Percentiles rank a stretch among this genome's conserved stretches.
Evolutionary conservation across 2,888 invertebrate genomes (phyloP).

Genomic region (Caenorhabditis angaria): DNA sequence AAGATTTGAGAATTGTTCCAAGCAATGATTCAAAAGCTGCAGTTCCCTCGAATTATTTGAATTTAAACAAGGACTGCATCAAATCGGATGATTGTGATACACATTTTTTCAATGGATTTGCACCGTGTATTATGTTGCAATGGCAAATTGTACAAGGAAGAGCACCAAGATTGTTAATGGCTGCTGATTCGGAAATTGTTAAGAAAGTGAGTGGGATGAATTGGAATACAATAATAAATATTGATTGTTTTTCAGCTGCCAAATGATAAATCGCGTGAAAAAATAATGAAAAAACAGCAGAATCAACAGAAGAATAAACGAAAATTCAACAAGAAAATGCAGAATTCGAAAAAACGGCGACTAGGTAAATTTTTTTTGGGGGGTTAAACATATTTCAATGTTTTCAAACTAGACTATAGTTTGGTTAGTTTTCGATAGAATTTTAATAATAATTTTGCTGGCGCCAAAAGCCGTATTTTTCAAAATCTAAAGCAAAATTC

Average conservation of each 20-base stretch:
- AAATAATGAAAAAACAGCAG: neutral
- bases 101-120: slow-evolving; percentile 32
- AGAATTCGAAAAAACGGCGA: too few species aligned
- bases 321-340: too few species aligned
- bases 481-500: too few species aligned
- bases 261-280: neutral
- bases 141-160: slow-evolving; percentile 43
- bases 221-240: too few species aligned
- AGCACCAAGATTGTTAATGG: slow-evolving; percentile 28
- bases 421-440: too few species aligned
- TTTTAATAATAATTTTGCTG: too few species aligned
- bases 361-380: too few species aligned
- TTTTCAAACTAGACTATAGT: too few species aligned
- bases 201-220: slow-evolving; percentile 1
- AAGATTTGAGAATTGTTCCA: slow-evolving; percentile 16
- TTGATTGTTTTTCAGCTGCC: neutral
- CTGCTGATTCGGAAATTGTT: slow-evolving; percentile 19
- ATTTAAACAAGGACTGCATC: slow-evolving; percentile 5
- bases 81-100: neutral
- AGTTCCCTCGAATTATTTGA: neutral
- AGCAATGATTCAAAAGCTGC: slow-evolving; percentile 6
- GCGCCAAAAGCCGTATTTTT: too few species aligned
- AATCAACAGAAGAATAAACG: too few species aligned
- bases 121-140: slow-evolving; percentile 22
- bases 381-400: too few species aligned